These are phyloP conservation scores for Toxotes chatareus DNA, from an alignment of 2,113 vertebrate species.

Conservation along the genomic window DNA sequence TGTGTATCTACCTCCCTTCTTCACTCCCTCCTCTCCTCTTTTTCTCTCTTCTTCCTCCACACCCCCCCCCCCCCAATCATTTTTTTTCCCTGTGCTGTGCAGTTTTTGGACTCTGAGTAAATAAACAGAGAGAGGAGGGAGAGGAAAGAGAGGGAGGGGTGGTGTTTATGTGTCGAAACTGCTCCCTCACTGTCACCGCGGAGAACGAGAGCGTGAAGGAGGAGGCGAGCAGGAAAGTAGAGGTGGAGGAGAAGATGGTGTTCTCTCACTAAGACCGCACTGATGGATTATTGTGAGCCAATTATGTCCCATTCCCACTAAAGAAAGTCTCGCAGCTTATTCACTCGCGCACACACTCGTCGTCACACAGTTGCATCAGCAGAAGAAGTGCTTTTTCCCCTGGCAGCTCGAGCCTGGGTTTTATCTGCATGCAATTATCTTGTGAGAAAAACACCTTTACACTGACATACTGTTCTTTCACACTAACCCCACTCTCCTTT, in stretches of 20 bases:
- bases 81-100: conserved; percentile 69
- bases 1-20: conserved; percentile 49
- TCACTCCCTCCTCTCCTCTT: conserved; percentile 1
- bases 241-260: conserved; percentile 62
- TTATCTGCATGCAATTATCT: conserved; percentile 51
- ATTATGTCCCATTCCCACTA: conserved; percentile 63
- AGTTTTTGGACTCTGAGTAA: conserved; percentile 78
- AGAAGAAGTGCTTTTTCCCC: conserved; percentile 41
- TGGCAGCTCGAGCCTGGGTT: conserved; percentile 47
- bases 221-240: conserved; percentile 38
- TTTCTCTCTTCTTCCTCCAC: conserved; percentile 15
- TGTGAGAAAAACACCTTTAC: conserved; percentile 48
- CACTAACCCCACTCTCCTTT: neutral
- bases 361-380: conserved; percentile 46
- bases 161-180: conserved; percentile 66
- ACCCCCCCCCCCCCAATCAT: conserved; percentile 31
- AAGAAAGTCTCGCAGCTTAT: conserved; percentile 60
- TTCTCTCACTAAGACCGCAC: conserved; percentile 62
- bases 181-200: conserved; percentile 62
- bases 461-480: conserved; percentile 39
- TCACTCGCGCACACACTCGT: conserved; percentile 37
- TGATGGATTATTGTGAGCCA: conserved; percentile 69
- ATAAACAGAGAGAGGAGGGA: conserved; percentile 66
- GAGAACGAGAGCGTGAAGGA: conserved; percentile 36
- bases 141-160: neutral